Evolutionary conservation across 2,113 vertebrate genomes (phyloP).

Genomic region (Notarius lentiginosus): DNA sequence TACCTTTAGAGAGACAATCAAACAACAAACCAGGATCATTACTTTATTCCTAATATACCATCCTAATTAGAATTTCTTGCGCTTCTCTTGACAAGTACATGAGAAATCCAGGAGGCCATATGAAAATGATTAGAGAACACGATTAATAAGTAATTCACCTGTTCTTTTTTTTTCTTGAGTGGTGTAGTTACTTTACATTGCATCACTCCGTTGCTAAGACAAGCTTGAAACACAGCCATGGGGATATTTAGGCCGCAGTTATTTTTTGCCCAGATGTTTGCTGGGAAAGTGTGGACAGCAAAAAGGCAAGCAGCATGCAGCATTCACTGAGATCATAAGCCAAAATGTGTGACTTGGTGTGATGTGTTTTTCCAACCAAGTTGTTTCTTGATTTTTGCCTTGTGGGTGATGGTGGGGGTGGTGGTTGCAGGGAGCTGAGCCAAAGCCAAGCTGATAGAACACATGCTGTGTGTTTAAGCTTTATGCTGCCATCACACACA

Average conservation of each 20-base stretch:
- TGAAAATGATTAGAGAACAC: conserved; percentile 10
- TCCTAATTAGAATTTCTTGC: not conserved
- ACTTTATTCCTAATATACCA: not conserved
- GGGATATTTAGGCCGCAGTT: conserved; percentile 6
- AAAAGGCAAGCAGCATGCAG: not conserved
- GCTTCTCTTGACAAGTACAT: not conserved
- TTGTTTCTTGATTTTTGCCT: not conserved
- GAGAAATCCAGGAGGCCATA: not conserved
- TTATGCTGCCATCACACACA: not conserved
- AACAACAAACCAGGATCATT: not conserved
- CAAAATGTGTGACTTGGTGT: not conserved
- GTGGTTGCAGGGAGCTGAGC: not conserved
- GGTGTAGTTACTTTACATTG: conserved; percentile 34
- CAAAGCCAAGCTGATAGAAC: conserved; percentile 10
- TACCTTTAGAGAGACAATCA: not conserved
- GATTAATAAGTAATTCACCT: conserved; percentile 47
- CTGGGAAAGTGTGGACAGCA: not conserved
- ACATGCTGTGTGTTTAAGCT: conserved; percentile 16
- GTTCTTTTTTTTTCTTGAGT: conserved; percentile 6
- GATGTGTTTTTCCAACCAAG: not conserved
- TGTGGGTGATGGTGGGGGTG: no score
- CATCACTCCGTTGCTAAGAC: conserved; percentile 38
- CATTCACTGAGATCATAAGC: conserved; percentile 9
- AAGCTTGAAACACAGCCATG: conserved; percentile 15
- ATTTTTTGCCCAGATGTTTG: not conserved